Evolutionary conservation across 2,113 vertebrate species (phyloP), one percentile per base, ranked within the genome.

Genomic region (Mus musculus): DNA sequence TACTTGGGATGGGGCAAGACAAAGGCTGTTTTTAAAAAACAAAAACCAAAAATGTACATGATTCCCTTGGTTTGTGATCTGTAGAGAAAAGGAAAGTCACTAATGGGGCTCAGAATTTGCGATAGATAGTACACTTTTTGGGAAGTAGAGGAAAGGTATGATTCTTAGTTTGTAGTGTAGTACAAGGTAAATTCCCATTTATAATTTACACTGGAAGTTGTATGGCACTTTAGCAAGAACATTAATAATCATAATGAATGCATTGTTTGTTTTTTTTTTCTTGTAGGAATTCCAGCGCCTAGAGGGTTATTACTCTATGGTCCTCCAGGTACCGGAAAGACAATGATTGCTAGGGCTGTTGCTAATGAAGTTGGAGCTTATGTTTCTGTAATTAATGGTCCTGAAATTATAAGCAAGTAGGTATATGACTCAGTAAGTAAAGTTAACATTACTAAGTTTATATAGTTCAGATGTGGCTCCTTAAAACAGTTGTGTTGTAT

Each of bases 381-480:
- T 9, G 98, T 99, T 98, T 99, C 98, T 0, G 98, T 99, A 63
- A 99, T 99, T 98, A 99, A 99, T 19, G 99, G 99, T 33, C 99
- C 99, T 33, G 99, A 99, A 98, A 99, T 99, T 98, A 99, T 99
- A 98, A 99, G 99, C 99, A 99, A 99, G 99, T 99, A 99, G 77
- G 99, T 98, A 10, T 46, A 76, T 28, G n/a, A 61, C 86, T 85
- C 80, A 84, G 28, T 75, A 87, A 91, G 28, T 65, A 77, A 96
- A 63, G 24, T 39, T 92, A 81, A 7, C 63, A 67, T 69, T 93
- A 36, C 46, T 89, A 95, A 90, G 14, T 92, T 36, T 87, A 36
- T 28, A 33, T 3, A 82, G 93, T 73, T 91, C 28, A 89, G 87
- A n/a, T 59, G 6, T 67, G 52, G 7, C 84, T 89, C 93, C 63